These are phyloP conservation scores for Callipepla californica DNA, from an alignment of 2,113 vertebrate species.

Conservation along the genomic window DNA sequence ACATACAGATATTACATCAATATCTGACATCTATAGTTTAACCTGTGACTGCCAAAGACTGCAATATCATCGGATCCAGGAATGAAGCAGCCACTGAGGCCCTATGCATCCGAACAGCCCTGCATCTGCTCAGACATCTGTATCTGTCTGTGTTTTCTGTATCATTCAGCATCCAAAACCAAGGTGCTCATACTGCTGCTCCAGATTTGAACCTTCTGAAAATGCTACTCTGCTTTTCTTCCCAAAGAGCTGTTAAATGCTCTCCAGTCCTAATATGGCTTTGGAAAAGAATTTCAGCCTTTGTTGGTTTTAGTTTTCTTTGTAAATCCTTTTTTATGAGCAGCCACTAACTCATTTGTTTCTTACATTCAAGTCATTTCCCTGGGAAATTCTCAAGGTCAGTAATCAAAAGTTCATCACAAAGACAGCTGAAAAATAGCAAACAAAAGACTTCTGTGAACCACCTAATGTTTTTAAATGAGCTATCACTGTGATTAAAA, in stretches of 20 bases:
- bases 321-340: neutral
- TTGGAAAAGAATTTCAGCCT: neutral
- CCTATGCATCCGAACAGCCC: accelerated
- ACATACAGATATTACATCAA: neutral
- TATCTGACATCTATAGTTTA: neutral
- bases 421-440: neutral
- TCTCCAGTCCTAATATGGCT: neutral
- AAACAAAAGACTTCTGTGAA: neutral
- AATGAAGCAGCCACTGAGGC: neutral
- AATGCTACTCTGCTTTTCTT: accelerated
- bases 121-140: neutral
- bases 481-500: neutral
- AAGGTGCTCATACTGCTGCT: accelerated
- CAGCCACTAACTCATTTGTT: neutral
- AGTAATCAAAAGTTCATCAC: neutral
- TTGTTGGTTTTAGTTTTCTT: neutral
- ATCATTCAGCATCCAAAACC: neutral
- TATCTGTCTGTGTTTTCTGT: neutral
- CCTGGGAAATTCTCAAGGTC: neutral
- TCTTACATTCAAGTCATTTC: neutral
- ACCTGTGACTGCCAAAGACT: neutral
- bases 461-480: neutral
- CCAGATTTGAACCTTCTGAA: neutral
- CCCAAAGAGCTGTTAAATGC: neutral
- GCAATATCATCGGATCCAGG: neutral